Evolutionary conservation across 2,797 vertebrate genomes (phyloP).

Genomic region (Karalla daura): DNA sequence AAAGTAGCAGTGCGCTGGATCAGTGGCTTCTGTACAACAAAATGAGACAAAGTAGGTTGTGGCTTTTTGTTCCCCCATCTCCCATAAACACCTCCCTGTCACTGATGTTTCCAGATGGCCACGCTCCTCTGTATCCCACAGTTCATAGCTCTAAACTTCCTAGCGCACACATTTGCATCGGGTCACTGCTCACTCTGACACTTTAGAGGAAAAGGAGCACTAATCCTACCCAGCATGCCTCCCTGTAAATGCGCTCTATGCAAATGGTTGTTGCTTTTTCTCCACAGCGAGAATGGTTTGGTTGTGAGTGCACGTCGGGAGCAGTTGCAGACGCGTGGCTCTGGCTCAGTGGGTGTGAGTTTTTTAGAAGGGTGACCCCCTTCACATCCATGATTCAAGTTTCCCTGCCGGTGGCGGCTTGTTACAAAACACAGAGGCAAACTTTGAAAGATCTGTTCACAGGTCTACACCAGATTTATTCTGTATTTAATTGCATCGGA

Average conservation of each 20-base stretch:
- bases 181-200: conserved; percentile 80
- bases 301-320: conserved; percentile 28
- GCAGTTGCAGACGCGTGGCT: conserved; percentile 19
- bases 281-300: conserved; percentile 22
- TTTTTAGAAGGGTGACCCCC: conserved; percentile 38
- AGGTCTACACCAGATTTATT: conserved; percentile 80
- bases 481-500: conserved; percentile 83
- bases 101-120: conserved; percentile 82
- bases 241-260: conserved; percentile 71
- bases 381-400: conserved; percentile 38
- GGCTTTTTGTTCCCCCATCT: conserved; percentile 55
- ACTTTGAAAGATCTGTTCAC: conserved; percentile 72
- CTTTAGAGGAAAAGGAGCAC: conserved; percentile 64
- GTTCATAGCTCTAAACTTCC: conserved; percentile 73
- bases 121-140: conserved; percentile 64
- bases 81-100: conserved; percentile 71
- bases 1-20: conserved; percentile 40
- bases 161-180: conserved; percentile 74
- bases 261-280: conserved; percentile 47
- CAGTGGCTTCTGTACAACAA: conserved; percentile 61
- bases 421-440: conserved; percentile 63
- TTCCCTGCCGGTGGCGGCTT: conserved; percentile 32
- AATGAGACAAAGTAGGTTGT: conserved; percentile 62
- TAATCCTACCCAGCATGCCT: conserved; percentile 74
- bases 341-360: conserved; percentile 14